Conservation (phyloP, 1,140 invertebrate species). For the Drosophila obscura region DNA sequence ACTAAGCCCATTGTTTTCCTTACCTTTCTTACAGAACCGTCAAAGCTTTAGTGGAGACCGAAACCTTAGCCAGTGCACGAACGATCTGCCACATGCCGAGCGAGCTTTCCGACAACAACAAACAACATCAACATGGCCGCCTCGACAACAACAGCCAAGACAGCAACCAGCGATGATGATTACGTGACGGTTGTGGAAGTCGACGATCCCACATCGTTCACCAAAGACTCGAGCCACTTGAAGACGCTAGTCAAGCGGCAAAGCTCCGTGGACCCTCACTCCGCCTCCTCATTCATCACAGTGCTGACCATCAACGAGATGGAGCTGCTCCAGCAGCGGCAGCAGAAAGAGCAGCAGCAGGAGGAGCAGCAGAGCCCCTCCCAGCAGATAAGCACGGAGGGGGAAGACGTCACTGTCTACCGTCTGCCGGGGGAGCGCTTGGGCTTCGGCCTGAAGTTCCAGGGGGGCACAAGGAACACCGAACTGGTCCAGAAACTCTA, state of each 20-base stretch:
- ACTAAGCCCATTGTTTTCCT: not conserved
- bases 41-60: slow-evolving; percentile 2
- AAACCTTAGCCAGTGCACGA: slow-evolving; percentile 5
- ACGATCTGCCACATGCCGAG: not conserved
- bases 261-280: slow-evolving; percentile 75
- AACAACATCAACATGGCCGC: slow-evolving; percentile 36
- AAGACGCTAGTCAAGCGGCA: slow-evolving; percentile 83
- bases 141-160: slow-evolving; percentile 30
- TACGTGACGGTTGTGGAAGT: slow-evolving; percentile 90
- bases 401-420: slow-evolving; percentile 90
- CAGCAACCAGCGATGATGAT: slow-evolving; percentile 76
- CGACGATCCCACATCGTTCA: slow-evolving; percentile 83
- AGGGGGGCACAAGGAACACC: slow-evolving; percentile 91
- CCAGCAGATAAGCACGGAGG: not conserved
- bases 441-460: slow-evolving; percentile 95
- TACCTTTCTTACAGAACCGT: not conserved
- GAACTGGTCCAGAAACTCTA: slow-evolving; percentile 90
- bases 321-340: slow-evolving; percentile 60
- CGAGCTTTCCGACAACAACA: slow-evolving; percentile 18
- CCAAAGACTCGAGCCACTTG: slow-evolving; percentile 76
- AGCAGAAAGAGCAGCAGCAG: slow-evolving; percentile 24
- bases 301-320: slow-evolving; percentile 78
- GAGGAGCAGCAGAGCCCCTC: not conserved
- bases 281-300: slow-evolving; percentile 82
- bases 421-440: slow-evolving; percentile 94